Conservation (phyloP, 2,888 invertebrate genomes). For the Apodemia zela region DNA sequence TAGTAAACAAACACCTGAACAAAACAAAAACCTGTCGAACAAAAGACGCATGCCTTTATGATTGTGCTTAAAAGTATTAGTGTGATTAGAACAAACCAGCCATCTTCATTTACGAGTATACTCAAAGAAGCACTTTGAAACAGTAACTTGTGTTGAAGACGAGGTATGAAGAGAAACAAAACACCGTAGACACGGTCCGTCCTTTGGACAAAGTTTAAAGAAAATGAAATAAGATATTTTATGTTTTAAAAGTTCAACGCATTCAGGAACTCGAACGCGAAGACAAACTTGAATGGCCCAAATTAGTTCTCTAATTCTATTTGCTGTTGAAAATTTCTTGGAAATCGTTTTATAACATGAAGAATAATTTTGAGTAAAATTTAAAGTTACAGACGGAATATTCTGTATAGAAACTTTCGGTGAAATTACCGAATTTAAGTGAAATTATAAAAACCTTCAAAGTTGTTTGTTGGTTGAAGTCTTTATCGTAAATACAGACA, state of each 20-base stretch:
- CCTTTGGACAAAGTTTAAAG: constrained; percentile 30
- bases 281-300: constrained; percentile 36
- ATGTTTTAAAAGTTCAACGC: constrained; percentile 35
- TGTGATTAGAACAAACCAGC: background rate
- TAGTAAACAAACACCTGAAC: too few species aligned
- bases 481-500: background rate
- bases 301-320: constrained; percentile 39
- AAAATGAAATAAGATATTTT: constrained; percentile 35
- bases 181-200: constrained; percentile 14
- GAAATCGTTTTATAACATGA: constrained; percentile 32
- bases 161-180: constrained; percentile 18
- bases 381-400: constrained; percentile 21
- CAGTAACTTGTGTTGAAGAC: constrained; percentile 3
- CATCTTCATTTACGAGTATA: constrained; percentile 3
- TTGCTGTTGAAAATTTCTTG: constrained; percentile 36
- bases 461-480: background rate
- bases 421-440: constrained; percentile 20
- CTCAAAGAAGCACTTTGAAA: constrained; percentile 9
- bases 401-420: constrained; percentile 17
- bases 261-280: constrained; percentile 33
- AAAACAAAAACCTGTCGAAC: too few species aligned
- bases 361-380: constrained; percentile 26
- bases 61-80: background rate
- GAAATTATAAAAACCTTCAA: constrained; percentile 18
- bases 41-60: background rate